Percentiles rank a stretch among this genome's conserved stretches.
Evolutionary conservation across 35 echinoderm and acorn worm species (phyloP).

Genomic region (Apostichopus californicus): DNA sequence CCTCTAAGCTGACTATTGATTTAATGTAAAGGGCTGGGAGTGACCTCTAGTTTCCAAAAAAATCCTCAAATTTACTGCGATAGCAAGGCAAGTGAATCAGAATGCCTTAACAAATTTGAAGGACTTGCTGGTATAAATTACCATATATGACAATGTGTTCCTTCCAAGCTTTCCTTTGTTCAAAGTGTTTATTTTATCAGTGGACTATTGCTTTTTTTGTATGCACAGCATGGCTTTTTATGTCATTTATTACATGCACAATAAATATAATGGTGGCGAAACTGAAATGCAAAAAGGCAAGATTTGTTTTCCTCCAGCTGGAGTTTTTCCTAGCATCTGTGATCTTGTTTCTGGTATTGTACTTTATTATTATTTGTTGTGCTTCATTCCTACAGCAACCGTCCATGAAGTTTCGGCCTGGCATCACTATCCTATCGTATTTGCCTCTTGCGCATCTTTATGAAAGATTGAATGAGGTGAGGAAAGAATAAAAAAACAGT

Average conservation of each 20-base stretch:
- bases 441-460: conserved; percentile 64
- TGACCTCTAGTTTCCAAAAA: no score
- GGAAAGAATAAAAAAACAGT: background rate
- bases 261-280: no score
- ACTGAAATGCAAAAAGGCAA: no score
- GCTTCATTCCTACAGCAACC: conserved; percentile 16
- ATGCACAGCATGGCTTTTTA: no score
- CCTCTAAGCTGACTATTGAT: no score
- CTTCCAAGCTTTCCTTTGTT: background rate
- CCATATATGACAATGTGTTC: background rate
- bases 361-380: background rate
- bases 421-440: conserved; percentile 53
- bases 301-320: background rate
- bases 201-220: background rate
- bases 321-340: no score
- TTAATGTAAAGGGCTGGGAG: no score
- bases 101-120: no score
- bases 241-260: no score
- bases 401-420: conserved; percentile 52
- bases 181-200: background rate
- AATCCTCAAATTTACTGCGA: no score
- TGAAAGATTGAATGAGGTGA: conserved; percentile 71
- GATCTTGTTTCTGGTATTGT: background rate
- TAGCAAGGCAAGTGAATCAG: no score
- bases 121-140: no score